phyloP scores from a whole-genome alignment of 2,113 vertebrate species.

The Martes martes region DNA sequence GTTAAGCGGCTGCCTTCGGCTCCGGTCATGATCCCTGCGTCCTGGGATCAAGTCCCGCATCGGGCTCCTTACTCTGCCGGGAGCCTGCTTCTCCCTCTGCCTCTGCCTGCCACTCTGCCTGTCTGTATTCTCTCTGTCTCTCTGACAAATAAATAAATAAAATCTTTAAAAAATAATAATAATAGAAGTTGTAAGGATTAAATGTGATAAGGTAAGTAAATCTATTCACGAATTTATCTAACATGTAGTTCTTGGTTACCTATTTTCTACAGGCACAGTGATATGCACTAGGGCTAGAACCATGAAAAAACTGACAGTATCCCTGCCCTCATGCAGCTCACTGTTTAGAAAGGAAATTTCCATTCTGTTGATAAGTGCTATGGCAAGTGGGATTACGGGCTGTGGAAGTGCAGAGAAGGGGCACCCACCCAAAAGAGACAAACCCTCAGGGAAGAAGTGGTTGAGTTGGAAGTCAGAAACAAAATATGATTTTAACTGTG shows the following conservation, averaged over 20 bases:
- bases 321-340: background rate
- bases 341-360: background rate
- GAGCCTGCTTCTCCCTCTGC: too few relatives aligned
- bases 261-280: background rate
- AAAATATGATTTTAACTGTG: background rate
- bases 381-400: background rate
- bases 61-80: too few relatives aligned
- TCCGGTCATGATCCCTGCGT: too few relatives aligned
- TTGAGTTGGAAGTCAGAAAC: background rate
- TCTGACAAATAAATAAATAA: too few relatives aligned
- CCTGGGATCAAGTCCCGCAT: too few relatives aligned
- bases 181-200: background rate
- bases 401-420: background rate
- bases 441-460: background rate
- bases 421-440: background rate
- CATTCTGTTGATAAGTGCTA: background rate
- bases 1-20: too few relatives aligned
- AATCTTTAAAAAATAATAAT: background rate
- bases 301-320: background rate
- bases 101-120: too few relatives aligned
- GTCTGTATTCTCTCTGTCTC: too few relatives aligned
- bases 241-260: background rate
- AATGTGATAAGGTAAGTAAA: constrained; percentile 3
- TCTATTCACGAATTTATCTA: background rate
- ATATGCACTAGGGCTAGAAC: background rate